phyloP scores from a whole-genome alignment of 2,888 invertebrate species.

The Polydesmus complanatus region DNA sequence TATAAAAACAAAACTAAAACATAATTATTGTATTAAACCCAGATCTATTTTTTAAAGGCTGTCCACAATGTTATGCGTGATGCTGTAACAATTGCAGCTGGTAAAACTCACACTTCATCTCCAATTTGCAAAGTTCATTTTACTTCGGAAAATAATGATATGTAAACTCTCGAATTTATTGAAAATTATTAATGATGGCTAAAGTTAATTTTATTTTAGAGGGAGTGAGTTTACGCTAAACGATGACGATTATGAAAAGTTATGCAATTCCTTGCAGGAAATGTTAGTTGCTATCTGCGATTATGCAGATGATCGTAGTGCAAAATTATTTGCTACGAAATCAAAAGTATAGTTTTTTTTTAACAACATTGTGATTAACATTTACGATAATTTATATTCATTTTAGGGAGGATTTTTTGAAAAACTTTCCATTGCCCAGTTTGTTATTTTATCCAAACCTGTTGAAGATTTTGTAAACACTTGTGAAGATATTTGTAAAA shows the following conservation, averaged over 20 bases:
- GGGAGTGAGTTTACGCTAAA: slow-evolving; percentile 46
- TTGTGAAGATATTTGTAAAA: slow-evolving; percentile 59
- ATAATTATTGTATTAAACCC: not conserved
- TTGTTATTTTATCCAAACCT: slow-evolving; percentile 57
- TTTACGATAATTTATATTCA: slow-evolving; percentile 1
- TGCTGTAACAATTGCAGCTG: slow-evolving; percentile 52
- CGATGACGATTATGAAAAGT: slow-evolving; percentile 50
- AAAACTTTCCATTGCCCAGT: slow-evolving; percentile 58
- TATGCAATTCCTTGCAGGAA: slow-evolving; percentile 57
- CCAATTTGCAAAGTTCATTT: not conserved
- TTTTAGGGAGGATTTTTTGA: slow-evolving; percentile 42
- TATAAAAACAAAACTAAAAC: not conserved
- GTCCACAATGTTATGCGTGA: slow-evolving; percentile 63
- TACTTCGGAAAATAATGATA: not conserved
- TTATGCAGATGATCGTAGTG: slow-evolving; percentile 82
- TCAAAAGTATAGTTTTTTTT: slow-evolving; percentile 29
- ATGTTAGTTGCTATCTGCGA: slow-evolving; percentile 71
- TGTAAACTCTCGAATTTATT: not conserved
- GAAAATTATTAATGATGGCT: not conserved
- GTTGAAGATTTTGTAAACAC: slow-evolving; percentile 64
- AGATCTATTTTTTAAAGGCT: slow-evolving; percentile 35
- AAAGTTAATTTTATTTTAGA: slow-evolving; percentile 17
- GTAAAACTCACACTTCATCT: slow-evolving; percentile 30
- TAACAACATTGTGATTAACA: not conserved
- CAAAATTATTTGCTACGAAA: slow-evolving; percentile 63